phyloP scores from a whole-genome alignment of 2,888 invertebrate species.

The Eupsilia transversa region DNA sequence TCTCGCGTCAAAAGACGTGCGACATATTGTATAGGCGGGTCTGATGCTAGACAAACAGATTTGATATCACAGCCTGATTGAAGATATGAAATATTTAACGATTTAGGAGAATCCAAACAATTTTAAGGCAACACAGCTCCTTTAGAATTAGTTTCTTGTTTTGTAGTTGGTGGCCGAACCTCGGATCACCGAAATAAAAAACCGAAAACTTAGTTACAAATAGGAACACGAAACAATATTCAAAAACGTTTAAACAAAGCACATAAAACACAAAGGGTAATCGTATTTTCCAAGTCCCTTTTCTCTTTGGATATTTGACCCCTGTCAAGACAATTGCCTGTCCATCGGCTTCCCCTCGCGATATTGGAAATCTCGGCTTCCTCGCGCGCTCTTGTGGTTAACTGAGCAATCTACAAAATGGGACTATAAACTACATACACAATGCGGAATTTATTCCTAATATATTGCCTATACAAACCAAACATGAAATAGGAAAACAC shows the following conservation, averaged over 20 bases:
- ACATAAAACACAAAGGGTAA: slow-evolving; percentile 56
- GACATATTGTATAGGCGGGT: slow-evolving; percentile 68
- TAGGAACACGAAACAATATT: slow-evolving; percentile 8
- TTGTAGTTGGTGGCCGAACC: background rate
- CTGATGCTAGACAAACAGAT: slow-evolving; percentile 39
- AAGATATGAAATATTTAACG: slow-evolving; percentile 11
- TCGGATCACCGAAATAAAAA: background rate
- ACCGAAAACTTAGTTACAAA: background rate
- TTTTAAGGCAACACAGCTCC: background rate
- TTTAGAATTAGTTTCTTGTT: background rate
- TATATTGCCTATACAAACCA: slow-evolving; percentile 32
- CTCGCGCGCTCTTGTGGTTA: slow-evolving; percentile 78
- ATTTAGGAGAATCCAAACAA: background rate
- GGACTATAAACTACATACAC: slow-evolving; percentile 68
- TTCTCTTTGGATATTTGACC: slow-evolving; percentile 81
- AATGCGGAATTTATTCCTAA: slow-evolving; percentile 53
- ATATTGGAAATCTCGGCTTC: slow-evolving; percentile 82
- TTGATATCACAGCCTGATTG: slow-evolving; percentile 21
- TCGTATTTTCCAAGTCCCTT: slow-evolving; percentile 68
- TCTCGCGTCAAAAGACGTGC: slow-evolving; percentile 70
- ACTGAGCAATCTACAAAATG: slow-evolving; percentile 78
- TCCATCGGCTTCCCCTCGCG: slow-evolving; percentile 81
- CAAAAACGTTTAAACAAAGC: slow-evolving; percentile 48
- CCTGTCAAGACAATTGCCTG: slow-evolving; percentile 82
- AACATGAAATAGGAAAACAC: slow-evolving; percentile 11